Percentiles rank a stretch among this genome's conserved stretches.
Conservation (phyloP, 2,888 invertebrate species). For the Andrena fulva region DNA sequence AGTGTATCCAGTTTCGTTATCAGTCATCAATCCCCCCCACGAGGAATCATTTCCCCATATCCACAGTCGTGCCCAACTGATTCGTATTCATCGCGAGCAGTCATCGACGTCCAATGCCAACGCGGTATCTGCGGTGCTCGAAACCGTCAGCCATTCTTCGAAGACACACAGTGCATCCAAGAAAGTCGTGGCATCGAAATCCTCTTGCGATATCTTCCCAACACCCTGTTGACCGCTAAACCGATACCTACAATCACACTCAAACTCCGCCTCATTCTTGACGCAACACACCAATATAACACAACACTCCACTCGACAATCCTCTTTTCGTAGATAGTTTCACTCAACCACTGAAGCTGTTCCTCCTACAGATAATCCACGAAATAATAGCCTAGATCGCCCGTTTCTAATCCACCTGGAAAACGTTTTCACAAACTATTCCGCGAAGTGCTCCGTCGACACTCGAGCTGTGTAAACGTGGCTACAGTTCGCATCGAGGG, state of each 20-base stretch:
- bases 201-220: slow-evolving; percentile 1
- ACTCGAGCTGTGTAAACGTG: neutral
- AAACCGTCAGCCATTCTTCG: slow-evolving; percentile 37
- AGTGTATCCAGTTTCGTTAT: neutral
- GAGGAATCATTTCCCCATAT: slow-evolving; percentile 24
- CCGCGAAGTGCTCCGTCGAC: neutral
- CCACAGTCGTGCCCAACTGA: slow-evolving; percentile 14
- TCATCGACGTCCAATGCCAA: slow-evolving; percentile 56
- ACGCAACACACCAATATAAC: neutral
- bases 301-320: neutral
- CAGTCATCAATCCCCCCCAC: neutral
- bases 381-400: neutral
- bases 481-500: neutral
- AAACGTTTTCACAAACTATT: neutral
- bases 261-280: too few relatives aligned
- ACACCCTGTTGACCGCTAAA: neutral
- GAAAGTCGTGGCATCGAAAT: slow-evolving; percentile 22
- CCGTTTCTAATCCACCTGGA: neutral
- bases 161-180: slow-evolving; percentile 32
- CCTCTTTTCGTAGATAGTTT: neutral
- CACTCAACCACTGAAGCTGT: too few relatives aligned
- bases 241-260: neutral
- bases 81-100: slow-evolving; percentile 51
- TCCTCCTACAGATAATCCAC: neutral
- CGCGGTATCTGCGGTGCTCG: slow-evolving; percentile 36